These are phyloP conservation scores for Periplaneta americana DNA, from an alignment of 1,140 invertebrate genomes.

Conservation along the genomic window DNA sequence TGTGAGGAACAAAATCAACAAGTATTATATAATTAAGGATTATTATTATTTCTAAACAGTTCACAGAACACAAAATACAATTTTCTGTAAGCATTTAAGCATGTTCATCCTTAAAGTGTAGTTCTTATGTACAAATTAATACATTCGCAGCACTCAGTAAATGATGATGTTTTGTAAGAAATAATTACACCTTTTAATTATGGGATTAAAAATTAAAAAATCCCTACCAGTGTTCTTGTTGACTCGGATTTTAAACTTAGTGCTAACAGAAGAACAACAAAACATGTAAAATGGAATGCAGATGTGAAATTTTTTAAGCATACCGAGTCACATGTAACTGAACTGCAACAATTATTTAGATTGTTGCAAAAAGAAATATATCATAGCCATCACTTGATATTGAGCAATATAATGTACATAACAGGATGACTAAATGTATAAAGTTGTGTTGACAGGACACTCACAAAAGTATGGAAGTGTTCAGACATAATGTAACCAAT, in stretches of 20 bases:
- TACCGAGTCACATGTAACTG: neutral
- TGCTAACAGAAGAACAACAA: neutral
- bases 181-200: neutral
- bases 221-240: neutral
- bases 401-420: neutral
- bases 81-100: neutral
- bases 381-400: neutral
- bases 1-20: neutral
- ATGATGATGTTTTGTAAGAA: neutral
- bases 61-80: neutral
- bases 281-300: neutral
- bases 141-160: neutral
- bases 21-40: neutral
- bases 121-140: neutral
- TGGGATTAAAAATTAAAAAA: neutral
- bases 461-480: too few relatives aligned
- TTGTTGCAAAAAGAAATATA: neutral
- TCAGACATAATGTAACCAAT: neutral
- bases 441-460: neutral
- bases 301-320: neutral
- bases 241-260: neutral
- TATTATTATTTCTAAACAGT: neutral
- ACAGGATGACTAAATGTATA: neutral
- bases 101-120: neutral
- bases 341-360: neutral